Evolutionary conservation across 2,113 vertebrate species (phyloP), one percentile per base, ranked within the genome.

Genomic region (Xenus cinereus): DNA sequence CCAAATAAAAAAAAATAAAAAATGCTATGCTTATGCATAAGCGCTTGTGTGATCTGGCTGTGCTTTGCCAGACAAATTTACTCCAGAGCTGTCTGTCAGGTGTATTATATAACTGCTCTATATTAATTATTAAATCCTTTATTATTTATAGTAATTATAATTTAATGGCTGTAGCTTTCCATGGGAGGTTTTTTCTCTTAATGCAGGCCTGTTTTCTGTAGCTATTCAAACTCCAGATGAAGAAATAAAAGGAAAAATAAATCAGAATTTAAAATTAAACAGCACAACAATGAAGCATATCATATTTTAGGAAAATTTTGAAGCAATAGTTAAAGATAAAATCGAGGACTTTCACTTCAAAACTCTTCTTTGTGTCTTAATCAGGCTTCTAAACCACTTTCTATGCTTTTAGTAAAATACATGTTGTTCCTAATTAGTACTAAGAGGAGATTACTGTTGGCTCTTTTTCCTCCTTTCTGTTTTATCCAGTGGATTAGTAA

Each of bases 81-180:
- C 94, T 89, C 30, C 41, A 83, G 77, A 93, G 53, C 73, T 91
- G 80, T 80, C 56, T 63, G 71, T 92, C 90, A 89, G 90, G 80
- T 95, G 16, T 80, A 53, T 94, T 97, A 69, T 46, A 45, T 95
- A 97, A 93, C 80, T 93, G 73, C 43, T 93, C 83, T 90, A 81
- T 84, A 93, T 96, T 72, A 95, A 90, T 95, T 95, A 95, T 95
- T 93, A 84, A 95, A 48, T 74, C 10, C 43, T 90, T 95, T 87
- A 90, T 96, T 96, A 95, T 95, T 95, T 96, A 75, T 43, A 94
- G 51, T 67, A 86, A 90, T 96, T 96, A 89, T 84, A 89, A 78
- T 93, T 92, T 94, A 94, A 95, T 93, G 57, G 11, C 60, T 90
- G 45, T 84, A 89, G 82, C 35, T 86, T 96, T 96, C 78, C 78